phyloP scores from a whole-genome alignment of 2,113 vertebrate species.

The Anarrhichthys ocellatus region DNA sequence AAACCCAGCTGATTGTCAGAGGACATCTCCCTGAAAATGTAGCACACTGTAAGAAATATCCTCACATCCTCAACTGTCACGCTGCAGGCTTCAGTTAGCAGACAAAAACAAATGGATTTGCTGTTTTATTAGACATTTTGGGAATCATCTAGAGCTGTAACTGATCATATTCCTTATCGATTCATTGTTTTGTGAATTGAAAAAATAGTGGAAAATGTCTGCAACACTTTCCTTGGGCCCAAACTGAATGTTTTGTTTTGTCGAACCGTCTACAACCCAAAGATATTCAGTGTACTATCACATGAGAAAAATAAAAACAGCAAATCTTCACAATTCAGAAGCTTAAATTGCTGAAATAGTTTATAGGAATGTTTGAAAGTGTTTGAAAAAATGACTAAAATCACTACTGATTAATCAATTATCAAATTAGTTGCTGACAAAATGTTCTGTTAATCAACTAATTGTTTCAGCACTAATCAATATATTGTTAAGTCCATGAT shows the following conservation, averaged over 20 bases:
- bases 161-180: neutral
- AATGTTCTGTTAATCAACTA: neutral
- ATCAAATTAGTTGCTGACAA: neutral
- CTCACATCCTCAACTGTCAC: neutral
- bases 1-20: neutral
- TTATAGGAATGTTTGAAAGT: neutral
- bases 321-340: neutral
- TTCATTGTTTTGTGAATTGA: neutral
- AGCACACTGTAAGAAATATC: slow-evolving; percentile 12
- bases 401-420: neutral
- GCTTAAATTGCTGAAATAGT: neutral
- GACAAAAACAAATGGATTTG: neutral
- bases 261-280: neutral
- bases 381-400: neutral
- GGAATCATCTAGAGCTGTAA: neutral
- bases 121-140: neutral
- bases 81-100: neutral
- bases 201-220: neutral
- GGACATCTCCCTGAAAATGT: neutral
- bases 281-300: neutral
- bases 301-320: neutral
- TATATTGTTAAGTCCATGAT: neutral
- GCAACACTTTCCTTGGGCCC: neutral
- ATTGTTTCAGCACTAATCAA: neutral
- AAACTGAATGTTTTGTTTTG: neutral